A percentile compares a stretch with the other conserved stretches of the same genome.
Conservation (phyloP, 1,140 invertebrate genomes). For the Euwallacea similis region DNA sequence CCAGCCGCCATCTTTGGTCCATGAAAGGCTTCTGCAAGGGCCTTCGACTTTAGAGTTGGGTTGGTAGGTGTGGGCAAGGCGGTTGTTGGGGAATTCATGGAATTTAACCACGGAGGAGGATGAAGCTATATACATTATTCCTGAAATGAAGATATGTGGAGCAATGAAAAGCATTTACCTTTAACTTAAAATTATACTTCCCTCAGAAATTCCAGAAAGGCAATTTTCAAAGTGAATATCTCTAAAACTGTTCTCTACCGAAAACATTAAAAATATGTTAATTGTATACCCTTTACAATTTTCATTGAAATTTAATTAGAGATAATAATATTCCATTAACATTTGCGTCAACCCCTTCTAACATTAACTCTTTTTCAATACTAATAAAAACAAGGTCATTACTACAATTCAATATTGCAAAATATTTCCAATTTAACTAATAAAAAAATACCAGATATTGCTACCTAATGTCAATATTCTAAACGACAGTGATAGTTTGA, state of each 20-base stretch:
- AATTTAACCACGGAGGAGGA: constrained; percentile 46
- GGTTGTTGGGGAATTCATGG: constrained; percentile 43
- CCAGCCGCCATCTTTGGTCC: constrained; percentile 51
- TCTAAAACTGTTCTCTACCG: not conserved
- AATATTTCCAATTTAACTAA: too few species aligned
- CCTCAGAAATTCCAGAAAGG: not conserved
- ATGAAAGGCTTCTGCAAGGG: constrained; percentile 48
- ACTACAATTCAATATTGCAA: too few species aligned
- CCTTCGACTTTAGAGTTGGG: constrained; percentile 39
- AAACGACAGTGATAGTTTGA: too few species aligned
- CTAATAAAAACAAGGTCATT: too few species aligned
- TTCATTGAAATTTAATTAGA: too few species aligned
- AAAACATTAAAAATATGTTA: not conserved
- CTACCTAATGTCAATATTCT: too few species aligned
- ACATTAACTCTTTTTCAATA: too few species aligned
- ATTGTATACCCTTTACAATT: too few species aligned
- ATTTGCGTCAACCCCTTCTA: too few species aligned
- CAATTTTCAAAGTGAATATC: not conserved
- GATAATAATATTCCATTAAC: too few species aligned
- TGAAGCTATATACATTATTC: constrained; percentile 44
- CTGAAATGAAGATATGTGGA: constrained; percentile 7
- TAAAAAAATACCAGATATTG: too few species aligned
- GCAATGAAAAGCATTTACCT: not conserved
- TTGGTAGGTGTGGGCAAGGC: constrained; percentile 41
- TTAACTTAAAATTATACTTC: not conserved